Evolutionary conservation across 2,113 vertebrate genomes (phyloP).

Genomic region (Sardina pilchardus): DNA sequence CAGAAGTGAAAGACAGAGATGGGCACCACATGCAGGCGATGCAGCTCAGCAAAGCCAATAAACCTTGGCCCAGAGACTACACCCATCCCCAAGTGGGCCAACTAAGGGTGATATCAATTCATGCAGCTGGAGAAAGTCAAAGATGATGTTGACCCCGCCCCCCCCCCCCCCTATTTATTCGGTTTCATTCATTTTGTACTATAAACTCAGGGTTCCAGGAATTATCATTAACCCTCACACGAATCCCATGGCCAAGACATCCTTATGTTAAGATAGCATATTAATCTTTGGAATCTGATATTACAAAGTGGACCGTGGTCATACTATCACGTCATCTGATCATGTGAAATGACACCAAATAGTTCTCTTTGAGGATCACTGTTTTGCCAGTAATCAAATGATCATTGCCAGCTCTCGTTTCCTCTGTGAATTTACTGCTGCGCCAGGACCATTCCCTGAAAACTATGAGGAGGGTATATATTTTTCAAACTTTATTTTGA

Average conservation of each 20-base stretch:
- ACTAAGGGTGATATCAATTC: not conserved
- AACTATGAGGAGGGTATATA: not conserved
- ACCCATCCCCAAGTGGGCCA: not conserved
- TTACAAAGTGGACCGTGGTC: not conserved
- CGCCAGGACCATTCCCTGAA: not conserved
- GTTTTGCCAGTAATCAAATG: not conserved
- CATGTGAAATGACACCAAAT: not conserved
- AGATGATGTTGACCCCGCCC: not conserved
- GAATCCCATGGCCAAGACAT: not conserved
- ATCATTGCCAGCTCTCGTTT: not conserved
- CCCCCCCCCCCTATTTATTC: not conserved
- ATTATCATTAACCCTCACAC: not conserved
- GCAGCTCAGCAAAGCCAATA: slow-evolving; percentile 22
- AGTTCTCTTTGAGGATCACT: not conserved
- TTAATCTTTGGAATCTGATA: not conserved
- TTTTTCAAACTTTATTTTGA: not conserved
- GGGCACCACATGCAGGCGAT: slow-evolving; percentile 19
- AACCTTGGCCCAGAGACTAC: not conserved
- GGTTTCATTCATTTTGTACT: not conserved
- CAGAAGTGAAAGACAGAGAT: slow-evolving; percentile 17
- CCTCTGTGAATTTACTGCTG: not conserved
- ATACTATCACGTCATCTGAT: not conserved
- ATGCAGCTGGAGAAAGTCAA: not conserved
- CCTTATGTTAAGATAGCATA: not conserved
- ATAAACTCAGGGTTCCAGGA: not conserved